These are phyloP conservation scores for Calycopis cecrops DNA, from an alignment of 1,140 invertebrate genomes.

Conservation along the genomic window DNA sequence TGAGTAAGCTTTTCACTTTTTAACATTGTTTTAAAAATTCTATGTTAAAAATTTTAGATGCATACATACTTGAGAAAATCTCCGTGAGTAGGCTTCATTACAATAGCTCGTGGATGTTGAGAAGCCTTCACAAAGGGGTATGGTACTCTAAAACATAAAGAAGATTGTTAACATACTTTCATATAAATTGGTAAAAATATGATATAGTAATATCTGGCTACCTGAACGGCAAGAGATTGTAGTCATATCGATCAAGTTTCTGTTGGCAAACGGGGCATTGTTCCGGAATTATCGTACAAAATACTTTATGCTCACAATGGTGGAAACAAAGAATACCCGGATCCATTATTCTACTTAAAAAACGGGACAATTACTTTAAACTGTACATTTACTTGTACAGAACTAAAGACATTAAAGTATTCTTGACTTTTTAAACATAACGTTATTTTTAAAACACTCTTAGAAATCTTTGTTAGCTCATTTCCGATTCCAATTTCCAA, in stretches of 20 bases:
- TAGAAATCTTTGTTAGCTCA: conserved; percentile 7
- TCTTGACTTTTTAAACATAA: conserved; percentile 6
- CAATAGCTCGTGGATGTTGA: conserved; percentile 82
- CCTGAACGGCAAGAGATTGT: conserved; percentile 83
- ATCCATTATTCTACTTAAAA: conserved; percentile 70
- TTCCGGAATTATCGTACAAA: conserved; percentile 83
- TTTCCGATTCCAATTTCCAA: conserved; percentile 7
- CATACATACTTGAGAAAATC: conserved; percentile 86
- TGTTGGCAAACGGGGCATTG: conserved; percentile 82
- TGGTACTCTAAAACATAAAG: conserved; percentile 78
- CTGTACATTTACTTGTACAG: neutral
- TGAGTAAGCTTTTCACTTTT: conserved; percentile 1
- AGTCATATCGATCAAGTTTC: conserved; percentile 76
- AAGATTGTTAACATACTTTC: conserved; percentile 37
- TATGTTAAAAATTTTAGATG: conserved; percentile 5
- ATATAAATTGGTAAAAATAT: neutral
- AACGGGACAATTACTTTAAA: conserved; percentile 5
- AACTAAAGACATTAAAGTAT: neutral
- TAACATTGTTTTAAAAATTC: too few species aligned
- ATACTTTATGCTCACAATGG: conserved; percentile 86
- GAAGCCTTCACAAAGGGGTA: conserved; percentile 86
- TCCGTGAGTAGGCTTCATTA: conserved; percentile 86
- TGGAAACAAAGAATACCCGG: conserved; percentile 88
- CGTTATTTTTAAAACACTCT: neutral
- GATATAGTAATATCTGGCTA: conserved; percentile 42